Evolutionary conservation across 2,113 vertebrate genomes (phyloP), one percentile per base, ranked within the genome.

Genomic region (Sardina pilchardus): DNA sequence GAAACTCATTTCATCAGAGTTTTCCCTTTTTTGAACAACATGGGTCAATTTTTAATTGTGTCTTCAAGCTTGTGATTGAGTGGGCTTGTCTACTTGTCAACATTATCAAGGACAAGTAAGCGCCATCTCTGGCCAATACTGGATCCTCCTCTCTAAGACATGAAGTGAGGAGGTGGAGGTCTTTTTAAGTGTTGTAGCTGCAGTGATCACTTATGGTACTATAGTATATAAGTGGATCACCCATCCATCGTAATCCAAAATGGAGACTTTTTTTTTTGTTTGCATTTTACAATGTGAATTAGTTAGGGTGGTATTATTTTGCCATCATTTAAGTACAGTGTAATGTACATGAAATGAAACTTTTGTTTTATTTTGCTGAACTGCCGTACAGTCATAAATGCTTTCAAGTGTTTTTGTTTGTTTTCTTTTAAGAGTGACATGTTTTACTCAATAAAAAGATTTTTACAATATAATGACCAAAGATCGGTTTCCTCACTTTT

Each of bases 381-480:
- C 84, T 85, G 80, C 50, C 86, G 81, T 81, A 47, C 84, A 90
- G 82, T 89, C 87, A 84, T 63, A 84, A 82, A 91, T 90, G 88
- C 88, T 87, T 88, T 86, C 17, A 87, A 84, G 59, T 88, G 88
- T 92, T 30, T 86, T 86, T 81, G 81, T 90, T 86, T 89, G 83
- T 89, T 78, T 50, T 30, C 26, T 56, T 86, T 90, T 75, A 85
- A 86, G 67, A 86, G 82, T 71, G 90, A 90, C 89, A 91, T 84
- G 90, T 85, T 91, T 88, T 91, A 81, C 83, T 90, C 81, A 94
- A 94, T 93, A 94, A 94, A 94, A 78, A 43, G 26, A 36, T 83
- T 91, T 87, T 87, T 92, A 84, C 91, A 93, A 88, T 67, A 88
- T 9, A 53, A 67, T 67, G 7, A 67, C n/a, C 53, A 24, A 53